A percentile compares a stretch with the other conserved stretches of the same genome.
These are phyloP conservation scores for Coreius guichenoti DNA, from an alignment of 2,797 vertebrate species.

Conservation along the genomic window DNA sequence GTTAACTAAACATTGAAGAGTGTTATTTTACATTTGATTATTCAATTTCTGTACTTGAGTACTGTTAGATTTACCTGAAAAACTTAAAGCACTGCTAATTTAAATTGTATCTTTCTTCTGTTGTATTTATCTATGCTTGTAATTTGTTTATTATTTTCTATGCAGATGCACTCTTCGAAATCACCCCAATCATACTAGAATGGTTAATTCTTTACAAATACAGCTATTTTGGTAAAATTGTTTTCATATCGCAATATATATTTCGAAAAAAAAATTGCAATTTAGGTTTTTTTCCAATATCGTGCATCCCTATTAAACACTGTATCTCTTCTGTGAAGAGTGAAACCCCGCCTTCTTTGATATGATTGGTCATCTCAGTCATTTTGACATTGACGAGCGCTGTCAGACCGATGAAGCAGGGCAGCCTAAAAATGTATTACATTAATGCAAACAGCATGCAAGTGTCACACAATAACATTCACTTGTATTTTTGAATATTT, in stretches of 20 bases:
- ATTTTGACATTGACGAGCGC: neutral
- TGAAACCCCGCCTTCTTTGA: neutral
- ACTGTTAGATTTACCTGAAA: neutral
- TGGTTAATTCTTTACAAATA: no score
- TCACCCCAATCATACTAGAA: no score
- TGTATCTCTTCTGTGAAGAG: neutral
- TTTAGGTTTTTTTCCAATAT: no score
- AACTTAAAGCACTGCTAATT: neutral
- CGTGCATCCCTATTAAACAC: no score
- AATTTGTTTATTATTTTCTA: neutral
- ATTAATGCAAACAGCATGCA: neutral
- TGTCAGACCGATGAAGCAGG: neutral
- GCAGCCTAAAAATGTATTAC: neutral
- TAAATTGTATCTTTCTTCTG: neutral
- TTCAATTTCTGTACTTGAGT: neutral
- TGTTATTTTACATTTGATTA: no score
- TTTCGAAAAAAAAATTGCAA: no score
- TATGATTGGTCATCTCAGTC: neutral
- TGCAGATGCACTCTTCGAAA: no score
- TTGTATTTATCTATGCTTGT: neutral
- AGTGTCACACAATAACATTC: neutral
- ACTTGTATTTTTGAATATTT: neutral
- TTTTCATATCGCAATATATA: no score
- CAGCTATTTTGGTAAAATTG: no score
- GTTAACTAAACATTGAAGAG: no score